A percentile compares a stretch with the other conserved stretches of the same genome.
These are phyloP conservation scores for Patella caerulea DNA, from an alignment of 2,888 invertebrate genomes.

Conservation along the genomic window DNA sequence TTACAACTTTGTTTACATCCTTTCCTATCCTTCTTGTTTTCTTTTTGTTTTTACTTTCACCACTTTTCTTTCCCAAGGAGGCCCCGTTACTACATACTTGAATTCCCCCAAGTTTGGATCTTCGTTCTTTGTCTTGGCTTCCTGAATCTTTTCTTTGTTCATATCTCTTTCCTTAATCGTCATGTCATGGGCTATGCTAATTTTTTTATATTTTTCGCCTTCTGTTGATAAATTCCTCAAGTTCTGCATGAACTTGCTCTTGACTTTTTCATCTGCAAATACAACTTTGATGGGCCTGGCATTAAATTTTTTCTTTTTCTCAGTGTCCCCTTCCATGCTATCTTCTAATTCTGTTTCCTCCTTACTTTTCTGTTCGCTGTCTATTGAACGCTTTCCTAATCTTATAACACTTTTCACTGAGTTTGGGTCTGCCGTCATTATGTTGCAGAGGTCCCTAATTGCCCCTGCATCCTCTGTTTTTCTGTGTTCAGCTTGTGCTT, in stretches of 20 bases:
- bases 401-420: neutral
- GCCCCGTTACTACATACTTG: neutral
- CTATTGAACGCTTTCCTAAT: neutral
- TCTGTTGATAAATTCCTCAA: no score
- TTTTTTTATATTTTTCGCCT: no score
- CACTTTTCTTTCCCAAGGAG: slow-evolving; percentile 15
- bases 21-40: slow-evolving; percentile 30
- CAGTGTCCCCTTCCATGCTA: slow-evolving; percentile 30
- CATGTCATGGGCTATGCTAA: no score
- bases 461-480: slow-evolving; percentile 25
- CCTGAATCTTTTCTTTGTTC: neutral
- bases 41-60: slow-evolving; percentile 47
- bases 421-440: neutral
- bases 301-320: slow-evolving; percentile 25
- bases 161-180: no score
- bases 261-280: no score
- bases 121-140: slow-evolving; percentile 27
- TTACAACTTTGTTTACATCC: slow-evolving; percentile 47
- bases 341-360: slow-evolving; percentile 28
- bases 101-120: neutral
- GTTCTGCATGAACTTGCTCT: no score
- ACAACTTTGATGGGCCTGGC: no score
- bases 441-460: neutral
- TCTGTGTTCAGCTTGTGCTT: slow-evolving; percentile 14
- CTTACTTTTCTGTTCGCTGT: slow-evolving; percentile 25